Evolutionary conservation across 1,140 invertebrate genomes (phyloP).

Genomic region (Lasioglossum albipes): DNA sequence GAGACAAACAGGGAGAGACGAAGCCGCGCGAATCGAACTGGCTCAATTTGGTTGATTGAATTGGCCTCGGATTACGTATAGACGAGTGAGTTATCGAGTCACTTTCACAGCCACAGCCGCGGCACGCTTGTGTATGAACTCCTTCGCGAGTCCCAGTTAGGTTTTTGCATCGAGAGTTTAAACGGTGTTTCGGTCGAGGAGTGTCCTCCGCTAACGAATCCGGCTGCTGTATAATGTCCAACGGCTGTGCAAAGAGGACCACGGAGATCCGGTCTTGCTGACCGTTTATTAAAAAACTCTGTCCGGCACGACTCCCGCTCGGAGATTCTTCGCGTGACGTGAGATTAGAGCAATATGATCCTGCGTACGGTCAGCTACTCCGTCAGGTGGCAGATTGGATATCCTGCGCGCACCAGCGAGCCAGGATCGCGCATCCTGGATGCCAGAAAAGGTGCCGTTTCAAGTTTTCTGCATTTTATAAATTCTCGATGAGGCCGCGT

Average conservation of each 20-base stretch:
- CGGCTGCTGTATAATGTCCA: not conserved
- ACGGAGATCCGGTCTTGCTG: too few species aligned
- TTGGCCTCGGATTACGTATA: constrained; percentile 45
- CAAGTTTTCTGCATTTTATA: not conserved
- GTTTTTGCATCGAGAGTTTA: not conserved
- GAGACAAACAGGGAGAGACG: not conserved
- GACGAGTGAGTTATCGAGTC: constrained; percentile 2
- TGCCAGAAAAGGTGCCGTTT: constrained; percentile 38
- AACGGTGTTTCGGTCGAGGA: not conserved
- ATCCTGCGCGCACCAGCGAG: not conserved
- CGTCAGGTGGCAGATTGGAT: constrained; percentile 33
- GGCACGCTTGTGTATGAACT: constrained; percentile 7
- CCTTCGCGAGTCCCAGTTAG: not conserved
- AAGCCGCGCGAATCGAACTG: constrained; percentile 50
- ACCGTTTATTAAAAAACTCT: constrained; percentile 1
- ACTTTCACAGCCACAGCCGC: not conserved
- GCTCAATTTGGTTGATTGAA: constrained; percentile 63
- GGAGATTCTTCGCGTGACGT: not conserved
- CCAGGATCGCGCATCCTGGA: not conserved
- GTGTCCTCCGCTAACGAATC: not conserved
- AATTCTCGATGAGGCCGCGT: not conserved
- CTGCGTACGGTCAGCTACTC: constrained; percentile 44
- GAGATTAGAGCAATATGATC: constrained; percentile 45
- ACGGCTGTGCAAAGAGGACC: not conserved
- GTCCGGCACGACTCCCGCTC: not conserved